Percentiles rank a stretch among this genome's conserved stretches.
Conservation (phyloP, 1,140 invertebrate genomes). For the Amphibalanus amphitrite region DNA sequence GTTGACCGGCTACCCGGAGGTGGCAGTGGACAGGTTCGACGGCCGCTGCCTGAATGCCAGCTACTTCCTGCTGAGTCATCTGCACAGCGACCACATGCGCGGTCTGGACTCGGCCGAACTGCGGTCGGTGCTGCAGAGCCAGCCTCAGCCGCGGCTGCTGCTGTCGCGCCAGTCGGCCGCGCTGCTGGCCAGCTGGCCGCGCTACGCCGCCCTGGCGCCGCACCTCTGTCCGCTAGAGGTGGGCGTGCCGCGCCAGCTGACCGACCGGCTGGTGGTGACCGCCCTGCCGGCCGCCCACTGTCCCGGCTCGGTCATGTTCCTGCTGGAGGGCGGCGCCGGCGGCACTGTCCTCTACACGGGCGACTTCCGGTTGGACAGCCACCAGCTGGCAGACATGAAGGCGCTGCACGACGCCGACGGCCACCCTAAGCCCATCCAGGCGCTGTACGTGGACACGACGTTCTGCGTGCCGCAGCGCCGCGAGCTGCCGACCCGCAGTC, state of each 20-base stretch:
- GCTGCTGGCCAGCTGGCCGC: neutral
- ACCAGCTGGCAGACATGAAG: constrained; percentile 35
- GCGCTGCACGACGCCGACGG: constrained; percentile 31
- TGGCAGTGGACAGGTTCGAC: neutral
- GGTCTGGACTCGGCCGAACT: neutral
- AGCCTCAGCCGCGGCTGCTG: neutral
- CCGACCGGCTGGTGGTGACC: constrained; percentile 32
- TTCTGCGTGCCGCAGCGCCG: constrained; percentile 35
- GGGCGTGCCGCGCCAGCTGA: constrained; percentile 1
- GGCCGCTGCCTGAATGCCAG: neutral
- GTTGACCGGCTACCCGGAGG: neutral
- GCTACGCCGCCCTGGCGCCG: neutral
- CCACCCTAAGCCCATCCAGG: constrained; percentile 34
- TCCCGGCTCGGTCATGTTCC: constrained; percentile 53
- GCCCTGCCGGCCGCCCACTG: constrained; percentile 47
- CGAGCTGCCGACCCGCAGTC: constrained; percentile 37
- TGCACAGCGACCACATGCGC: neutral
- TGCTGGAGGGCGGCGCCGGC: constrained; percentile 34
- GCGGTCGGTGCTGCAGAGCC: neutral
- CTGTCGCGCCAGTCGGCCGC: neutral
- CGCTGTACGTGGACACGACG: constrained; percentile 50
- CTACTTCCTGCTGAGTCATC: neutral
- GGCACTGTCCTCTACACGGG: constrained; percentile 43
- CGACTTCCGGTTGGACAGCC: constrained; percentile 41
- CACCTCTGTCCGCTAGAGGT: neutral